A percentile compares a stretch with the other conserved stretches of the same genome.
phyloP scores from a whole-genome alignment of 2,888 invertebrate genomes.

The Phyllotreta striolata region DNA sequence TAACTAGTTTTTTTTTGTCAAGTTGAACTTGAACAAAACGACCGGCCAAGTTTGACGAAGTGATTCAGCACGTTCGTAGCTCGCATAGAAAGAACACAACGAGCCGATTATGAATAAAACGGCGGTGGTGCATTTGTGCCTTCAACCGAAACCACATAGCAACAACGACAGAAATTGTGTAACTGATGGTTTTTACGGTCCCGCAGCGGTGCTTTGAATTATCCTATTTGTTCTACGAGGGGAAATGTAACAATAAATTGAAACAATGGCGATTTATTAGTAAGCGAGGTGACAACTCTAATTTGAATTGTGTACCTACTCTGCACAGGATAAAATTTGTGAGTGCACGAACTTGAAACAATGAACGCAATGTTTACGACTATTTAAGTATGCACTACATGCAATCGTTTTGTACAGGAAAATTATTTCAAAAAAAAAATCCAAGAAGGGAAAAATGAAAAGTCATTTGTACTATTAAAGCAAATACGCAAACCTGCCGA shows the following conservation, averaged over 20 bases:
- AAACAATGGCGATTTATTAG: not conserved
- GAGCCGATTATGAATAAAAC: not conserved
- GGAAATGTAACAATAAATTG: not conserved
- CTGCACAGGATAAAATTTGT: not conserved
- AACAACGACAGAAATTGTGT: slow-evolving; percentile 5
- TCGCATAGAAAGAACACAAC: not conserved
- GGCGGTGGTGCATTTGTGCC: not conserved
- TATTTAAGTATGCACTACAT: too few species aligned
- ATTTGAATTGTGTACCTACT: not conserved
- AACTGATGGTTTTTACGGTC: slow-evolving; percentile 4
- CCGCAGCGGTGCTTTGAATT: not conserved
- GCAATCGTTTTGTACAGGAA: too few species aligned
- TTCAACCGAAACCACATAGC: slow-evolving; percentile 9
- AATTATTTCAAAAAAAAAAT: too few species aligned
- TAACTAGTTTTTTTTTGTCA: not conserved
- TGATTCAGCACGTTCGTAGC: not conserved
- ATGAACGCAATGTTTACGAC: too few species aligned
- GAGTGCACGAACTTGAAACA: too few species aligned
- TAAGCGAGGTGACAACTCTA: not conserved
- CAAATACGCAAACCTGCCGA: too few species aligned
- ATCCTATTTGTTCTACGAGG: not conserved
- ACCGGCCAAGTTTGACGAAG: not conserved
- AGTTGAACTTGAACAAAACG: too few species aligned
- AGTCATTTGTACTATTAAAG: too few species aligned
- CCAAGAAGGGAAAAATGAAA: too few species aligned